Percentiles rank a stretch among this genome's conserved stretches.
phyloP scores from a whole-genome alignment of 2,113 vertebrate genomes.

The Zapornia atra region DNA sequence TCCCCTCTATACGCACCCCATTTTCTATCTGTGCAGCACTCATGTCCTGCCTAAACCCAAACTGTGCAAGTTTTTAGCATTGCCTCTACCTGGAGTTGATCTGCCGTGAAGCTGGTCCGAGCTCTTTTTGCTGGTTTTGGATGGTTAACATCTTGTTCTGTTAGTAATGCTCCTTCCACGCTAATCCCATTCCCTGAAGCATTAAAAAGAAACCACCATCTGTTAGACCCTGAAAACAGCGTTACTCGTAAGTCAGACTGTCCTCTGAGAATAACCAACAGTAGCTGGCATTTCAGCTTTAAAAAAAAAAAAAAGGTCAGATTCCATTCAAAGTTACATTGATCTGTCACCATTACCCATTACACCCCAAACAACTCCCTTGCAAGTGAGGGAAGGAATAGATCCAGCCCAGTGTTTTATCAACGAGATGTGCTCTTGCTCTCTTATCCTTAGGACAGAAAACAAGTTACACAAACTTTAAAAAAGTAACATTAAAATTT shows the following conservation, averaged over 20 bases:
- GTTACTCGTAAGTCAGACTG: neutral
- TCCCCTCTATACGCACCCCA: neutral
- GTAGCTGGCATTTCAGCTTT: neutral
- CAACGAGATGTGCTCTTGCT: neutral
- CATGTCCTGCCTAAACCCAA: neutral
- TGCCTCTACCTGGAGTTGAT: constrained; percentile 92
- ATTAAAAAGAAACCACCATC: constrained; percentile 14
- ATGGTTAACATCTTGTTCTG: constrained; percentile 91
- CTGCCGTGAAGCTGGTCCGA: constrained; percentile 96
- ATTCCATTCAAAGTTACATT: neutral
- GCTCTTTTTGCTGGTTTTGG: constrained; percentile 96
- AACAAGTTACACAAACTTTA: neutral
- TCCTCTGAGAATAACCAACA: neutral
- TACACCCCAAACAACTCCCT: neutral
- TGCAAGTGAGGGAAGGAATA: neutral
- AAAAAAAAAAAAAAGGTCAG: too few relatives aligned
- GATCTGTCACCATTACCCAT: neutral
- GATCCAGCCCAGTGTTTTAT: neutral
- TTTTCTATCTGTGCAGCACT: neutral
- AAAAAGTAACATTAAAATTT: neutral
- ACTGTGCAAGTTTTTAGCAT: neutral
- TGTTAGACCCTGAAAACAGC: neutral
- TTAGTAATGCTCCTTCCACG: constrained; percentile 89
- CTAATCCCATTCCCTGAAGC: constrained; percentile 87
- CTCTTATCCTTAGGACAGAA: neutral